Base-by-base conservation (phyloP, 2,888 invertebrate genomes). In the Coelinius sp. region DNA sequence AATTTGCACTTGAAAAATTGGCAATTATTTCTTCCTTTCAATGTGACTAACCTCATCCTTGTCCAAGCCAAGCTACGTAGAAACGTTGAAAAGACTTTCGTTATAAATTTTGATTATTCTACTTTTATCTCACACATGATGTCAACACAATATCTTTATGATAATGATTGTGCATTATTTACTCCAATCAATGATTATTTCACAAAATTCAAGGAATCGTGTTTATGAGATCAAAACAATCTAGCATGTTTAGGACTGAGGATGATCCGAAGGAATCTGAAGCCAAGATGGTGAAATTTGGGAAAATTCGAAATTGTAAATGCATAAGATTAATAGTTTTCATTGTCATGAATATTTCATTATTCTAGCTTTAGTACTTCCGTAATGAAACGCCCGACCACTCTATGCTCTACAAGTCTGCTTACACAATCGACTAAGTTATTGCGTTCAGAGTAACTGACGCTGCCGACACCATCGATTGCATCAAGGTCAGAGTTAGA, bases 61-160 rank as follows among this genome's bases (percentile, higher is more conserved):
- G 93, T 94, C 94, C 94, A 94, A 94, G 94, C 94, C 94, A 94
- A 94, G 94, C 94, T 95, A 93, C 24, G 38, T 91, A 92, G 91
- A 92, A 92, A 91, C 81, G 85, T 86, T 83, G 86, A 86, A n/a
- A n/a, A n/a, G n/a, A 84, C 85, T 83, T 80, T 83, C 81, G 83
- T 86, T 86, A 86, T 84, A 85, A 82, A 81, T 82, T 76, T 80
- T 73, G 71, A 41, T 65, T 70, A 44, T 64, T 62, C 62, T 35
- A 56, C 38, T 68, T 44, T 67, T 44, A 64, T 73, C 70, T 75
- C 70, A 72, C 65, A 46, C 56, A 20, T 49, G 46, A 49, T 14
- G 17, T 49, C 8, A 49, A 49, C 46, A 49, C 46, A 49, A n/a
- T 41, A 12, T 49, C 46, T 49, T 20, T 20, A 2, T 8, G 0